A percentile compares a stretch with the other conserved stretches of the same genome.
Conservation (phyloP, 1,140 invertebrate genomes). For the Zaprionus africanus region DNA sequence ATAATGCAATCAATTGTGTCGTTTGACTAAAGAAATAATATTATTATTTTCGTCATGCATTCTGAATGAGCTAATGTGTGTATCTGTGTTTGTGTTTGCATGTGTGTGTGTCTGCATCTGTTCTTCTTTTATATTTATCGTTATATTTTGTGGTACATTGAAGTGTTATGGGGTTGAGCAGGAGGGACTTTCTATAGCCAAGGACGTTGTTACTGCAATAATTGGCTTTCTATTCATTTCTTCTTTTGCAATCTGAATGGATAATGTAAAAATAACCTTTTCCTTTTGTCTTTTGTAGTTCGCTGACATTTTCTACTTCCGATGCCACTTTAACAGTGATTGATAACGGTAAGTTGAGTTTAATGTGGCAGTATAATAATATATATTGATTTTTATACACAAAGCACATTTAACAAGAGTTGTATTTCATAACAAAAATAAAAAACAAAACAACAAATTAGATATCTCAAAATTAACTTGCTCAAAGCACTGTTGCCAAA, state of each 20-base stretch:
- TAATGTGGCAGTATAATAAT: conserved; percentile 15
- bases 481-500: conserved; percentile 11
- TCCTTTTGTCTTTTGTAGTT: conserved; percentile 7
- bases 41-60: conserved; percentile 47
- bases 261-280: conserved; percentile 17
- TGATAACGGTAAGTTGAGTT: conserved; percentile 41
- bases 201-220: conserved; percentile 22
- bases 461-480: not conserved
- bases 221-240: conserved; percentile 7
- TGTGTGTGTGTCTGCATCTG: conserved; percentile 10
- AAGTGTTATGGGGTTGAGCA: not conserved
- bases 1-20: conserved; percentile 66
- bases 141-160: conserved; percentile 44
- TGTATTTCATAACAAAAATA: conserved; percentile 3
- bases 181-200: conserved; percentile 8
- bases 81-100: too few species aligned
- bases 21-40: conserved; percentile 59
- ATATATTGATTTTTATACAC: conserved; percentile 14
- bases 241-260: conserved; percentile 4
- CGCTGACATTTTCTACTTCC: too few species aligned
- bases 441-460: not conserved
- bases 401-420: conserved; percentile 17
- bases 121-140: conserved; percentile 44
- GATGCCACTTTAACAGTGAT: conserved; percentile 16
- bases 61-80: conserved; percentile 2